Base-by-base conservation (phyloP, 2,797 vertebrate species). In the Amblyraja radiata region DNA sequence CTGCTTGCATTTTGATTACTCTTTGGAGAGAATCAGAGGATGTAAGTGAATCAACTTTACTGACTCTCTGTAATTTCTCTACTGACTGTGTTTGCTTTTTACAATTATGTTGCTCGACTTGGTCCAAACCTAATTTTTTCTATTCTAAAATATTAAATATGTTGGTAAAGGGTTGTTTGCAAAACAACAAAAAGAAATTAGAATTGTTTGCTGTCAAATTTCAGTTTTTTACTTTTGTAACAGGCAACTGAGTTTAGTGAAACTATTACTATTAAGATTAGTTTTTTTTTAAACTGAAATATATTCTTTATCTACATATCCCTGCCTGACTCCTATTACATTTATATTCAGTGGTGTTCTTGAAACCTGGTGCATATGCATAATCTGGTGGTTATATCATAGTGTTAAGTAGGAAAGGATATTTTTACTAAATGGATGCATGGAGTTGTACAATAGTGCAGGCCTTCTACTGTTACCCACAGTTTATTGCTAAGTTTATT, bases 401-500 rank as follows among this genome's bases (percentile, higher is more conserved):
- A 90, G 39, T 76, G 54, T 74, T 92, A n/a, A 68, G 6, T 68
- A 21, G 63, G 10, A 61, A 84, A 84, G 11, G 25, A 84, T 84
- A 58, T 16, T 16, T 36, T 90, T 36, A 39, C 71, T 36, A 90
- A 90, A 90, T 90, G n/a, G 46, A 46, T 81, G 79, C 21, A 46
- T 81, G 36, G 28, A 68, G 65, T 25, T 91, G 10, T 23, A 46
- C 11, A 7, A 74, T 6, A 92, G 90, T 54, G 46, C 71, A 92
- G 71, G 71, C 23, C 65, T 71, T 90, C 88, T 46, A 73, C 88
- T 91, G 90, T 92, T 92, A 92, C 90, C 90, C 90, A 76, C 90
- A 92, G 25, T 92, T 92, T 92, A 92, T 92, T 92, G 90, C 90
- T 92, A n/a, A 76, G 71, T 14, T 92, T 46, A 46, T 76, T 76